Evolutionary conservation across 2,888 invertebrate genomes (phyloP), one percentile per base, ranked within the genome.

Genomic region (Sylvicola cinctus): DNA sequence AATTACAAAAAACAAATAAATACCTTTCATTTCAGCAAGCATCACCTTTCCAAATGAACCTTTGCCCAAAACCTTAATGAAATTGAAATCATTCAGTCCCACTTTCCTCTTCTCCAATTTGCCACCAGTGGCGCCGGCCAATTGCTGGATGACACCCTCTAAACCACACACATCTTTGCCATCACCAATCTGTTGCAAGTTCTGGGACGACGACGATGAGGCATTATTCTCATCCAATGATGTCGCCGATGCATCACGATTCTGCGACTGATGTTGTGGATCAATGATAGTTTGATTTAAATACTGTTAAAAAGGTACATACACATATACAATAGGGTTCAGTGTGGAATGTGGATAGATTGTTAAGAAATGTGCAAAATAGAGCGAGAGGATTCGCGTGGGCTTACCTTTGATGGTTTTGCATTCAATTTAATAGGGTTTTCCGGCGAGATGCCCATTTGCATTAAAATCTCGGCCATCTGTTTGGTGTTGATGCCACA

Each of bases 21-120:
- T 6, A 43, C 79, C 80, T 58, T 83, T 87, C 55, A 77, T 77
- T 61, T 96, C 95, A 0, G 95, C 95, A 39, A 96, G 62, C 90
- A 96, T 91, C 34, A 96, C 95, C 69, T 95, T 98, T 38, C 96
- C 96, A 61, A 98, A 98, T 52, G 93, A 93, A 34, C 96, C 96
- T 63, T 98, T 98, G 41, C 96, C 96, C 41, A 98, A 69, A 45
- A 98, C 96, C 68, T 98, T 98, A 54, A 96, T 87, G 61, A 98
- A 96, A 54, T 75, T 74, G 62, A 96, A 98, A 64, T 96, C 91
- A 36, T 76, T 71, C 42, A 88, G 65, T 40, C 74, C 67, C 44
- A 80, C 28, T n/a, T n/a, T 28, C n/a, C 8, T 20, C 8, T 20
- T 20, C 20, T 20, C 20, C 20, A 20, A 20, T 8, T 20, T 20